Base-by-base conservation (phyloP, 2,113 vertebrate genomes). In the Pollimyrus isidori region DNA sequence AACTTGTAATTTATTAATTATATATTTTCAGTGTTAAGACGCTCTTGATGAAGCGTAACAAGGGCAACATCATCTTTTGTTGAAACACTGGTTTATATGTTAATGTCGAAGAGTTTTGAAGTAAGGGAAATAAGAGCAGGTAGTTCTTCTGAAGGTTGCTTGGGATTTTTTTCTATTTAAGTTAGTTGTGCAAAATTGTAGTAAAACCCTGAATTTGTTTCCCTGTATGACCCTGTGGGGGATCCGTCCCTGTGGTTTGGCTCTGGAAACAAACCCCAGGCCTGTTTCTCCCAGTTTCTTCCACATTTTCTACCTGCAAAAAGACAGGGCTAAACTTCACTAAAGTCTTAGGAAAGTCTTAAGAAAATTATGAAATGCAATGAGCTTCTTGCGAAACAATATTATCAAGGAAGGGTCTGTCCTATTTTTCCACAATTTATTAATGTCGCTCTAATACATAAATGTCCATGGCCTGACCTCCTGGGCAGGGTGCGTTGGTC, bases 141-240 rank as follows among this genome's bases (percentile, higher is more conserved):
- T 13, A n/a, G 3, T 69, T 62, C 26, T 46, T 46, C 39, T 84
- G 42, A 42, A 17, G 65, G 4, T 80, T 52, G 76, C 76, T 52
- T 76, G 26, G 39, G 39, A 86, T 7, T 86, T n/a, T 56, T 62
- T 45, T 82, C 30, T 1, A 15, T 89, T 48, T 50, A 53, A 62
- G 86, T 90, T 73, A 53, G 45, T 30, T n/a, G 89, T 90, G 89
- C 86, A 90, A 90, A 88, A 87, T 52, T 84, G 45, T 49, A 84
- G 88, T 35, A 10, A 35, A 46, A 89, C 35, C 30, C 50, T 45
- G 50, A 42, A 21, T 46, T 13, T 58, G 15, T 35, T 73, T 11
- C 23, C 15, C 23, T 87, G 23, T 50, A 23, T 86, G 83, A 15
- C 3, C 46, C 42, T 52, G 84, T 21, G 17, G 52, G 52, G 52